Evolutionary conservation across 35 echinoderm and acorn worm genomes (phyloP).

Genomic region (Apostichopus japonicus): DNA sequence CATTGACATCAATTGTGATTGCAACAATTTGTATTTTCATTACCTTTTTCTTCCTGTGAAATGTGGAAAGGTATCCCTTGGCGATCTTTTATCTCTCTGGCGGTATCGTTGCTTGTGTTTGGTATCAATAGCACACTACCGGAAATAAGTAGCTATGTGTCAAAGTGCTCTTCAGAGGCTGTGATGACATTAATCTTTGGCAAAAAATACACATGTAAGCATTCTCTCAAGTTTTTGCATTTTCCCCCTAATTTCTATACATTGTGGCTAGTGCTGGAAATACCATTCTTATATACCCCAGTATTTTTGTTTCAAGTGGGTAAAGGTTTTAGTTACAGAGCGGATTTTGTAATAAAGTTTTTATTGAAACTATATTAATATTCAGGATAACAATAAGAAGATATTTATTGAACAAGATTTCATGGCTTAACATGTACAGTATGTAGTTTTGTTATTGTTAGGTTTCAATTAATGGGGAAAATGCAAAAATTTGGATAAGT

Average conservation of each 20-base stretch:
- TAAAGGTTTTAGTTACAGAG: not conserved
- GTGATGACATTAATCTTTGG: conserved; percentile 56
- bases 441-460: too few species aligned
- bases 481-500: conserved; percentile 23
- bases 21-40: too few species aligned
- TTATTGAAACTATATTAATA: not conserved
- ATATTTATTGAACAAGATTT: too few species aligned
- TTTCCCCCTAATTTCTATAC: conserved; percentile 11
- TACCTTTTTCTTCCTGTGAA: conserved; percentile 37
- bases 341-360: not conserved
- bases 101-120: conserved; percentile 25
- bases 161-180: conserved; percentile 11
- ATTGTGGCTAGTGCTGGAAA: not conserved
- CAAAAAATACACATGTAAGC: conserved; percentile 65
- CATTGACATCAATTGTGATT: too few species aligned
- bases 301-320: conserved; percentile 11
- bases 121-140: conserved; percentile 53
- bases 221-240: conserved; percentile 59
- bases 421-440: too few species aligned
- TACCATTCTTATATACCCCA: conserved; percentile 17
- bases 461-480: not conserved
- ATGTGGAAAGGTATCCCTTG: conserved; percentile 43
- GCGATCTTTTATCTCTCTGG: conserved; percentile 50
- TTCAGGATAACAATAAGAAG: not conserved
- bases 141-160: conserved; percentile 54